These are phyloP conservation scores for Drosophila diplacantha DNA, from an alignment of 2,888 invertebrate species.

Conservation along the genomic window DNA sequence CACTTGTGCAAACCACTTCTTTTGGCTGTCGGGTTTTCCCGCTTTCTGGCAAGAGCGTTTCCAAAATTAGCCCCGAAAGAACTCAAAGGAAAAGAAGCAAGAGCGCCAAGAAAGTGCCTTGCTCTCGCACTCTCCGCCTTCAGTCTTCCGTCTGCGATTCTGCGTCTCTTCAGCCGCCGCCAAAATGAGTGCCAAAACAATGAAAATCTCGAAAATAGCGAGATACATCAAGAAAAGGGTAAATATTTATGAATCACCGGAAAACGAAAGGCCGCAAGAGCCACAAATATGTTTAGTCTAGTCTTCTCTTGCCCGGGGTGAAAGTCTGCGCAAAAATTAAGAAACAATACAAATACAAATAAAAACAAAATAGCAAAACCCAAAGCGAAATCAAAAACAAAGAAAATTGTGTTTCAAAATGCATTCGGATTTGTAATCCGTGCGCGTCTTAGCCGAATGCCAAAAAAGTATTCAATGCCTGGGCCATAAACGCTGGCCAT, in stretches of 20 bases:
- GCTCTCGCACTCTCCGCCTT: slow-evolving; percentile 9
- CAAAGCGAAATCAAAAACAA: slow-evolving; percentile 18
- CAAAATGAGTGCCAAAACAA: slow-evolving; percentile 75
- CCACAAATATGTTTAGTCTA: slow-evolving; percentile 17
- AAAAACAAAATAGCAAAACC: slow-evolving; percentile 17
- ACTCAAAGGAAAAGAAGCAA: slow-evolving; percentile 24
- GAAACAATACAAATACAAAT: slow-evolving; percentile 7
- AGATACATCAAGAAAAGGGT: slow-evolving; percentile 78
- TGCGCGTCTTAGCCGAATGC: slow-evolving; percentile 43
- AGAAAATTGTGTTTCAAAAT: slow-evolving; percentile 34
- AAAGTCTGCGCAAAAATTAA: slow-evolving; percentile 44
- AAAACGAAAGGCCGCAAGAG: background rate
- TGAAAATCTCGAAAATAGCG: slow-evolving; percentile 76
- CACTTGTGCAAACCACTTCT: slow-evolving; percentile 18
- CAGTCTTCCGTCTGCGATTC: slow-evolving; percentile 7
- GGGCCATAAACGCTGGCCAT: slow-evolving; percentile 58
- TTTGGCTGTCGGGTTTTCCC: slow-evolving; percentile 13
- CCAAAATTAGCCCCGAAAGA: slow-evolving; percentile 55
- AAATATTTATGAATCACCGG: slow-evolving; percentile 46
- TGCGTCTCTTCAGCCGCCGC: slow-evolving; percentile 14
- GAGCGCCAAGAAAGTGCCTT: slow-evolving; percentile 17
- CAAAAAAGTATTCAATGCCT: slow-evolving; percentile 61
- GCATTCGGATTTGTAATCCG: slow-evolving; percentile 46
- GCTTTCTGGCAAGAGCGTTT: slow-evolving; percentile 28
- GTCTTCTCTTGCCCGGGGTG: slow-evolving; percentile 48